Conservation (phyloP, 2,113 vertebrate genomes). For the Tautogolabrus adspersus region DNA sequence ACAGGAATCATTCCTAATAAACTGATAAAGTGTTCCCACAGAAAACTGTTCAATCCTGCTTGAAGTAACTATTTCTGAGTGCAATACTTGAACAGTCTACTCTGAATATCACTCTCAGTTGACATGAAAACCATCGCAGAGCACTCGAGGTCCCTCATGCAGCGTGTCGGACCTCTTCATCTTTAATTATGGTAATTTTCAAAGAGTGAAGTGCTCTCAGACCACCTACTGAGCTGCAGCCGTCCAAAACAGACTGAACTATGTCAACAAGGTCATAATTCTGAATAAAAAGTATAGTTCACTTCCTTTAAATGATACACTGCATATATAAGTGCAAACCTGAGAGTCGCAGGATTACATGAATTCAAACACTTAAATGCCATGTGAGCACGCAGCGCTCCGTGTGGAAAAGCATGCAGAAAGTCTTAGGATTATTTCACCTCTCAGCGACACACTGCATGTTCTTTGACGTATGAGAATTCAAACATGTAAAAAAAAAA, state of each 20-base stretch:
- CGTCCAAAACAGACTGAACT: slow-evolving; percentile 35
- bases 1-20: too few relatives aligned
- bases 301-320: background rate
- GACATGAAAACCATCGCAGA: slow-evolving; percentile 24
- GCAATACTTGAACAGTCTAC: background rate
- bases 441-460: background rate
- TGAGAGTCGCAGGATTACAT: background rate
- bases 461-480: background rate
- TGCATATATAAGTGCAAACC: too few relatives aligned
- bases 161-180: slow-evolving; percentile 21
- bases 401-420: background rate
- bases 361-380: background rate
- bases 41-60: too few relatives aligned
- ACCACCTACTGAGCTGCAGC: slow-evolving; percentile 50
- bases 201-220: slow-evolving; percentile 48
- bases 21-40: too few relatives aligned
- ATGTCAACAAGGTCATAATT: slow-evolving; percentile 33
- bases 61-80: too few relatives aligned
- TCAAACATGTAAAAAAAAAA: background rate
- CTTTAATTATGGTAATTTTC: slow-evolving; percentile 66
- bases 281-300: background rate
- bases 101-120: background rate
- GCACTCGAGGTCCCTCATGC: slow-evolving; percentile 22
- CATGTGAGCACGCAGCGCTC: background rate
- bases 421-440: background rate